These are phyloP conservation scores for Aspidiotus rigidus DNA, from an alignment of 2,888 invertebrate genomes.

Conservation along the genomic window DNA sequence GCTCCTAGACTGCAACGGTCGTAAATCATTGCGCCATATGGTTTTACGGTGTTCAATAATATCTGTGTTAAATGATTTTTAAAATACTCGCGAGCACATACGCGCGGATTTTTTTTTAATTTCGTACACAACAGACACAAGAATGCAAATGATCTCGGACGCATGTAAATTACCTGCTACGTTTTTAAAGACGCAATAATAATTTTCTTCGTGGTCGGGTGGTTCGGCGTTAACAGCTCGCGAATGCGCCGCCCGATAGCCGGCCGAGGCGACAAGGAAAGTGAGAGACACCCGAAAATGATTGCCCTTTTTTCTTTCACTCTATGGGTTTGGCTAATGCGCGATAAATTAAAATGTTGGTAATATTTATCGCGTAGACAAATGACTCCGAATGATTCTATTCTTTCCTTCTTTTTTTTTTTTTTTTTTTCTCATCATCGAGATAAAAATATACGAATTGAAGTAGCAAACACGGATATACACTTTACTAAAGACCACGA, in stretches of 20 bases:
- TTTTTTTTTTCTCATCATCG: no score
- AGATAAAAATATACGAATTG: no score
- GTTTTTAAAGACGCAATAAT: constrained; percentile 2
- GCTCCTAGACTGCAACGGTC: background rate
- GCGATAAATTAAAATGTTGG: no score
- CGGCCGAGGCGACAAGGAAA: background rate
- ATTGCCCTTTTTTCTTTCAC: no score
- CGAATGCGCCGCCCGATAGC: background rate
- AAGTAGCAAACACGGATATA: no score
- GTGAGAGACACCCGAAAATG: background rate
- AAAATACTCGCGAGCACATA: constrained; percentile 8
- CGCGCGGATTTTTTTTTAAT: constrained; percentile 4
- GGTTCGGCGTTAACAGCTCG: background rate
- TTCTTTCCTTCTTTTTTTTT: no score
- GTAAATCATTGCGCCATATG: constrained; percentile 15
- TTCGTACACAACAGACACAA: constrained; percentile 2
- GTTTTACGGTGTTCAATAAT: constrained; percentile 17
- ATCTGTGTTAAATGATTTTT: constrained; percentile 31
- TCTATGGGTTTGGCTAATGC: no score
- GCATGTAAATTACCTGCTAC: constrained; percentile 4
- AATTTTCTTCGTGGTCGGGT: background rate
- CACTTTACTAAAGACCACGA: no score
- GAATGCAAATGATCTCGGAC: constrained; percentile 14
- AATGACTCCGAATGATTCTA: no score
- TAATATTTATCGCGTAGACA: no score